Conservation (phyloP, 1,140 invertebrate genomes). For the Trichonephila clavipes region DNA sequence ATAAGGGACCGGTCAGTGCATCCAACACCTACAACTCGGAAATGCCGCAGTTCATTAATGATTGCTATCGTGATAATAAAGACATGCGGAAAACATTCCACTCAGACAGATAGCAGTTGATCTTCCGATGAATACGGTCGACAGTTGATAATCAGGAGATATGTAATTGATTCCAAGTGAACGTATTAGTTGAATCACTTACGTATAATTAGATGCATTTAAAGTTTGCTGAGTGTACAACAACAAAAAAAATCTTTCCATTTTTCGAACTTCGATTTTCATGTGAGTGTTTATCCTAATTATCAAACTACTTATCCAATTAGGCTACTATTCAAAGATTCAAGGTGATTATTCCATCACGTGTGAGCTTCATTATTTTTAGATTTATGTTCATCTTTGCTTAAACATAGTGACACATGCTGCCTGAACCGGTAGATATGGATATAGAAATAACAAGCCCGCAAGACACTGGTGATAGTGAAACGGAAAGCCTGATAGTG, state of each 20-base stretch:
- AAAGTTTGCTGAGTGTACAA: no score
- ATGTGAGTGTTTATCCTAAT: no score
- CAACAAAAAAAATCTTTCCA: no score
- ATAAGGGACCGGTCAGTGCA: not conserved
- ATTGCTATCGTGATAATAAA: not conserved
- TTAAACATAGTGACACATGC: not conserved
- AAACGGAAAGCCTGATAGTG: conserved; percentile 57
- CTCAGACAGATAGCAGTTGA: not conserved
- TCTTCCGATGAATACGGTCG: not conserved
- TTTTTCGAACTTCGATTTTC: no score
- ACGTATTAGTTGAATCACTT: no score
- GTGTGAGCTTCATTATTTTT: no score
- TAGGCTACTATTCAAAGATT: no score
- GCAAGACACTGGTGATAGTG: conserved; percentile 15
- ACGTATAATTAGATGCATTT: no score
- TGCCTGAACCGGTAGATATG: not conserved
- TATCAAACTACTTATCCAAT: no score
- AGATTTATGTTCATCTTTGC: no score
- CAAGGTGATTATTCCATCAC: no score
- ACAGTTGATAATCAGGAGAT: not conserved
- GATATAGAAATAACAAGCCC: conserved; percentile 3
- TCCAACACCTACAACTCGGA: conserved; percentile 40
- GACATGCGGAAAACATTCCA: not conserved
- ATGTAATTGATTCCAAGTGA: not conserved
- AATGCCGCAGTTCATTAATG: conserved; percentile 5